Conservation (phyloP, 2,888 invertebrate species). For the Norana najaformis region DNA sequence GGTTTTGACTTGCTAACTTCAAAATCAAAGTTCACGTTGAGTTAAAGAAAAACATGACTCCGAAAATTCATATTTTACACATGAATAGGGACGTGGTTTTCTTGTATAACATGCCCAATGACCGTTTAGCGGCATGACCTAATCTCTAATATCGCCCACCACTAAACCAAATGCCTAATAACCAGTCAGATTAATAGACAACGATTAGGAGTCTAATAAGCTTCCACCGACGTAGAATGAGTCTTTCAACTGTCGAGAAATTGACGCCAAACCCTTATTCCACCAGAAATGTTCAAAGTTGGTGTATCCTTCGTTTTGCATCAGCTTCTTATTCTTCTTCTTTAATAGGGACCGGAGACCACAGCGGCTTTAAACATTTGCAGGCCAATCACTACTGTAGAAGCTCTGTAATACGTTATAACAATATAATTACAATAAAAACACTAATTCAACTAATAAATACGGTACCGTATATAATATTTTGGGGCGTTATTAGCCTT, state of each 20-base stretch:
- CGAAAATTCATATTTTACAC: not conserved
- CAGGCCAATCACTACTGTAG: too few species aligned
- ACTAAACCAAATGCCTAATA: not conserved
- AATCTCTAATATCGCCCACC: not conserved
- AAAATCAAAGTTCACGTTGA: too few species aligned
- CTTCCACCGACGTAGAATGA: not conserved
- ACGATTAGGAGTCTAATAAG: not conserved
- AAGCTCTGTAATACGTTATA: too few species aligned
- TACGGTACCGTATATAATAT: too few species aligned
- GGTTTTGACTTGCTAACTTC: too few species aligned
- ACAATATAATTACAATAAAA: too few species aligned
- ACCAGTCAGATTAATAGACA: not conserved
- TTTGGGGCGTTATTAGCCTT: too few species aligned
- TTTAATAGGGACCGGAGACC: not conserved
- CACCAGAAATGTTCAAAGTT: not conserved
- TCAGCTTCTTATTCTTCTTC: not conserved
- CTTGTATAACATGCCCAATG: not conserved
- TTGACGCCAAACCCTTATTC: not conserved
- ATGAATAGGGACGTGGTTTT: not conserved
- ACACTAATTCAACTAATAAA: too few species aligned
- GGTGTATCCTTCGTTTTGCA: not conserved
- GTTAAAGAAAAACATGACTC: not conserved
- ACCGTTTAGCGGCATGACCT: not conserved
- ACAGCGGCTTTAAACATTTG: too few species aligned
- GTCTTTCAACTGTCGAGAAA: not conserved